Evolutionary conservation across 2,888 invertebrate species (phyloP), one percentile per base, ranked within the genome.

Genomic region (Cylindroiulus punctatus): DNA sequence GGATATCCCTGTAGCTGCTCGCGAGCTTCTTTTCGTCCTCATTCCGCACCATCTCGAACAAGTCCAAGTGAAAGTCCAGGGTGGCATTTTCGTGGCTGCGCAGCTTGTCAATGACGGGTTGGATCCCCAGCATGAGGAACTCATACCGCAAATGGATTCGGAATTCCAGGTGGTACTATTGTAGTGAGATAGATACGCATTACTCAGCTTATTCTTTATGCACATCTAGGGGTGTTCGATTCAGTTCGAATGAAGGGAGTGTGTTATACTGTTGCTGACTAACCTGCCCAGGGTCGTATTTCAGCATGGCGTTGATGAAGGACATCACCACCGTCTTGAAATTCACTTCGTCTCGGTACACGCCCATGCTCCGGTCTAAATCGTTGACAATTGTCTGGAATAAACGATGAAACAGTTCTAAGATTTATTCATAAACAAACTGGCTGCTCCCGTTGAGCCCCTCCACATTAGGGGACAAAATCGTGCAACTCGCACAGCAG

Each of bases 301-400:
- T 97, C 36, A 99, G 92, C 0, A 98, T 96, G 4, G 98, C 98
- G 90, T 99, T 99, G 86, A 99, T 94, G 90, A 99, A 98, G 3
- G 98, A 98, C 98, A 99, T 98, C 88, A 98, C 96, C 42, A 98
- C 98, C 0, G 98, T 98, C 92, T 98, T 98, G 0, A 99, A 92
- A 83, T 96, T 96, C 4, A 98, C 94, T 91, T 98, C 98, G 89
- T 98, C 98, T 40, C 96, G 93, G 90, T 98, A 98, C 22, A 96
- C 94, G 17, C 97, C 97, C 0, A 96, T 96, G 87, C 96, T 96
- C 86, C 97, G 94, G 90, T 98, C 98, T 89, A 98, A 91, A 90
- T 98, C 98, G 90, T 96, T 97, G 87, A 98, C 94, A 87, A 98
- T 94, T 87, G 96, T 95, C 93, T 95, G 92, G n/a, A 89, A 83